These are phyloP conservation scores for Ameiurus melas DNA, from an alignment of 2,113 vertebrate genomes.

Conservation along the genomic window DNA sequence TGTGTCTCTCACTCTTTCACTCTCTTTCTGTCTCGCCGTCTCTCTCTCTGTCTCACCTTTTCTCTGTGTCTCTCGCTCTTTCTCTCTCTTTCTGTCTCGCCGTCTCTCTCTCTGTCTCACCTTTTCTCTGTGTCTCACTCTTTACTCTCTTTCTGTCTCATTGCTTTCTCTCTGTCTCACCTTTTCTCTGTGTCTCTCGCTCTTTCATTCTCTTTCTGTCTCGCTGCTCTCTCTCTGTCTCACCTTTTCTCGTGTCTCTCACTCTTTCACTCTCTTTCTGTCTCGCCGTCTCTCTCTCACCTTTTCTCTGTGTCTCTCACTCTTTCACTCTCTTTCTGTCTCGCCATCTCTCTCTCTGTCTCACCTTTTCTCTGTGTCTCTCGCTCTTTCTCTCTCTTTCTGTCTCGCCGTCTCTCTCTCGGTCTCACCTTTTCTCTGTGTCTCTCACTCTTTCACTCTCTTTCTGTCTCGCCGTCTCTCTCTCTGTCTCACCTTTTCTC, in stretches of 20 bases:
- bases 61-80: not conserved
- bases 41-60: not conserved
- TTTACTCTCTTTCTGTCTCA: too few relatives aligned
- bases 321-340: not conserved
- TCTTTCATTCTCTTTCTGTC: not conserved
- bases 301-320: not conserved
- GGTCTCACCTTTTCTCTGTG: not conserved
- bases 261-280: not conserved
- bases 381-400: not conserved
- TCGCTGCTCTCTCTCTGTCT: not conserved
- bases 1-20: not conserved
- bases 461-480: not conserved
- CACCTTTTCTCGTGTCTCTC: too few relatives aligned
- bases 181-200: too few relatives aligned
- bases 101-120: too few relatives aligned
- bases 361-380: not conserved
- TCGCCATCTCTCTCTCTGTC: fast-evolving
- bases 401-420: not conserved
- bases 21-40: not conserved
- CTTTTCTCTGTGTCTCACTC: too few relatives aligned
- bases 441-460: not conserved
- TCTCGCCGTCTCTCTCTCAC: not conserved
- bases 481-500: not conserved
- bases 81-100: too few relatives aligned
- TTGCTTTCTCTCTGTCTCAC: too few relatives aligned